These are phyloP conservation scores for Ibycter americanus DNA, from an alignment of 2,797 vertebrate genomes.

Conservation along the genomic window DNA sequence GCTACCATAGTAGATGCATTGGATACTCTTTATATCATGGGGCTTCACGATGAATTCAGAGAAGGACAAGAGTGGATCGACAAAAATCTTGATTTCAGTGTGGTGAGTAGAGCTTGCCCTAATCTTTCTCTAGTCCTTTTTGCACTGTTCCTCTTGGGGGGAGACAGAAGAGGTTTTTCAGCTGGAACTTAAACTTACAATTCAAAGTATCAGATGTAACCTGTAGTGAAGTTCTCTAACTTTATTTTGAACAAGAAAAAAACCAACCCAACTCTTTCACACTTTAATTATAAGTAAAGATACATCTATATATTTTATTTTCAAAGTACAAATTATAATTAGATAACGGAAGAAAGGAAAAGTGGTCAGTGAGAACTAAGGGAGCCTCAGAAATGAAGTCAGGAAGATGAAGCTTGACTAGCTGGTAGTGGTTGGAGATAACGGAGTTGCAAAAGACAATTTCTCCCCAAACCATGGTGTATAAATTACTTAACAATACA, in stretches of 20 bases:
- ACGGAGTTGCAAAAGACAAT: not conserved
- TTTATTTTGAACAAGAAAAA: not conserved
- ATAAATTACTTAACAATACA: not conserved
- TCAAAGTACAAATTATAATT: not conserved
- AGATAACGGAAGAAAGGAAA: not conserved
- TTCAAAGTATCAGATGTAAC: not conserved
- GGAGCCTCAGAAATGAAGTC: not conserved
- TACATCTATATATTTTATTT: not conserved
- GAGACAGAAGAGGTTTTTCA: not conserved
- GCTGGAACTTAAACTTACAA: rapidly evolving
- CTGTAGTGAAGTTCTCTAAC: not conserved
- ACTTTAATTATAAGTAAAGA: not conserved
- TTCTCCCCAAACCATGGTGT: not conserved
- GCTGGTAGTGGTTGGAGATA: not conserved
- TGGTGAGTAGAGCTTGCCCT: constrained; percentile 80
- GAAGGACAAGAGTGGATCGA: constrained; percentile 96
- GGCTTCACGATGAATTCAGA: constrained; percentile 94
- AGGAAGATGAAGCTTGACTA: not conserved
- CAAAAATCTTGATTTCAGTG: constrained; percentile 94
- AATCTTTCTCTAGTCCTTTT: not conserved
- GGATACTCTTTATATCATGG: constrained; percentile 98
- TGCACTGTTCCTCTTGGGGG: not conserved
- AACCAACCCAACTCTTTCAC: not conserved
- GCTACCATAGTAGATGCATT: constrained; percentile 96
- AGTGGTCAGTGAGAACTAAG: not conserved